Conservation (phyloP, 2,113 vertebrate species). For the Plectropomus leopardus region DNA sequence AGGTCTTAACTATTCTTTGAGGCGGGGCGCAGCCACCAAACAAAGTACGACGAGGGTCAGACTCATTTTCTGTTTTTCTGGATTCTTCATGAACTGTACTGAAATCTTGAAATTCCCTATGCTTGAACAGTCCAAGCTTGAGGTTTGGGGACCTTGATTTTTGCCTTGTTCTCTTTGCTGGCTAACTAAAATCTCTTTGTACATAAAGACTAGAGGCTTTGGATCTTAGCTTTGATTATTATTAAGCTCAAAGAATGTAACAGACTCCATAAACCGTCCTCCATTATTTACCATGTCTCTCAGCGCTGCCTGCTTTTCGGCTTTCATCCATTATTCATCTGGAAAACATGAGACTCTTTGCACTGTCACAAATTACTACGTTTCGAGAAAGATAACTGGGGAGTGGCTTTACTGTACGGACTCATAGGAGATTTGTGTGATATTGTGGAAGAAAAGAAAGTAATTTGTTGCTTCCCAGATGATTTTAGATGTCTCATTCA, state of each 20-base stretch:
- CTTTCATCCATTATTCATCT: conserved; percentile 47
- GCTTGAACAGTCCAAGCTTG: conserved; percentile 59
- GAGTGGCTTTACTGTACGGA: conserved; percentile 52
- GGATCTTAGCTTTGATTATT: conserved; percentile 58
- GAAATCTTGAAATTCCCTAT: conserved; percentile 59
- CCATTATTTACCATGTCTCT: conserved; percentile 43
- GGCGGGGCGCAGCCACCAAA: conserved; percentile 29
- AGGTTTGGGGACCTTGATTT: conserved; percentile 64
- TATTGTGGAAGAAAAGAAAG: conserved; percentile 12
- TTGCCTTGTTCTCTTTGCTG: conserved; percentile 62
- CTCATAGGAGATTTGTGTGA: conserved; percentile 21
- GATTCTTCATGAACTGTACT: conserved; percentile 24
- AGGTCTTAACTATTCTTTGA: conserved; percentile 43
- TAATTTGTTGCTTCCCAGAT: neutral
- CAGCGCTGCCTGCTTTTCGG: conserved; percentile 42
- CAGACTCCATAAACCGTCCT: conserved; percentile 59
- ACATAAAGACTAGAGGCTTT: conserved; percentile 47
- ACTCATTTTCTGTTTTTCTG: conserved; percentile 29
- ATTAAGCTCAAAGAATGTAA: conserved; percentile 74
- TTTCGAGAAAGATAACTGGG: conserved; percentile 39
- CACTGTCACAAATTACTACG: conserved; percentile 48
- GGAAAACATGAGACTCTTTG: conserved; percentile 51
- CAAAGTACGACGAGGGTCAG: conserved; percentile 29
- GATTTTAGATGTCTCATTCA: conserved; percentile 18
- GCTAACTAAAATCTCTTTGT: conserved; percentile 60